A percentile compares a stretch with the other conserved stretches of the same genome.
phyloP scores from a whole-genome alignment of 2,888 invertebrate genomes.

The Chesias legatella region DNA sequence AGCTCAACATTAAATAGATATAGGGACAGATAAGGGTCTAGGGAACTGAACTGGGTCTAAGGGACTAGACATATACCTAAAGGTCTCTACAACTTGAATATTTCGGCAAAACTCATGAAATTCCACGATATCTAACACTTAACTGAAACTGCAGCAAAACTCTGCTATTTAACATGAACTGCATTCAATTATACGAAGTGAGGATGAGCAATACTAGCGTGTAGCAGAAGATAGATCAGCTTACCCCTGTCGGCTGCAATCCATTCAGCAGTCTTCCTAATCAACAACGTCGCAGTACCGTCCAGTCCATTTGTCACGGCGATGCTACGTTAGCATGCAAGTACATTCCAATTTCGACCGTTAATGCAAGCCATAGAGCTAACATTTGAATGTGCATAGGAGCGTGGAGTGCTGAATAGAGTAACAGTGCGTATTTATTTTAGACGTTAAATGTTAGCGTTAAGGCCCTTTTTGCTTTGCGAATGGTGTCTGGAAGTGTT shows the following conservation, averaged over 20 bases:
- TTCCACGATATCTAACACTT: too few species aligned
- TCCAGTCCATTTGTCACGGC: constrained; percentile 24
- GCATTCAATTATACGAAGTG: too few species aligned
- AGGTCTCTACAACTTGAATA: too few species aligned
- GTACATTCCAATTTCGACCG: constrained; percentile 6
- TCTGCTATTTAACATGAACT: too few species aligned
- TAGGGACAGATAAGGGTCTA: too few species aligned
- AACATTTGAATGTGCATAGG: constrained; percentile 2
- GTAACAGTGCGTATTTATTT: constrained; percentile 4
- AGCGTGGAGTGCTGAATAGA: constrained; percentile 1
- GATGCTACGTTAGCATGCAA: not conserved
- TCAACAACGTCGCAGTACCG: constrained; percentile 20
- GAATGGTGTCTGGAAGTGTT: constrained; percentile 4
- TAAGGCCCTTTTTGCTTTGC: constrained; percentile 10
- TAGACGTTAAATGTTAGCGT: constrained; percentile 2
- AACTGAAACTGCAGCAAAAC: too few species aligned
- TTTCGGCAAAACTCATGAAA: too few species aligned
- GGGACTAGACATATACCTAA: too few species aligned
- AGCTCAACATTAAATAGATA: too few species aligned
- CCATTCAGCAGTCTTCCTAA: constrained; percentile 21
- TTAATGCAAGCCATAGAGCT: constrained; percentile 6
- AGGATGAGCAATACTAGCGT: too few species aligned
- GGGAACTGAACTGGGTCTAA: too few species aligned
- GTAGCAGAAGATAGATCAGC: constrained; percentile 9
- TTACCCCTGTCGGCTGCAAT: constrained; percentile 14